These are phyloP conservation scores for Colletes gigas DNA, from an alignment of 1,140 invertebrate genomes.

Conservation along the genomic window DNA sequence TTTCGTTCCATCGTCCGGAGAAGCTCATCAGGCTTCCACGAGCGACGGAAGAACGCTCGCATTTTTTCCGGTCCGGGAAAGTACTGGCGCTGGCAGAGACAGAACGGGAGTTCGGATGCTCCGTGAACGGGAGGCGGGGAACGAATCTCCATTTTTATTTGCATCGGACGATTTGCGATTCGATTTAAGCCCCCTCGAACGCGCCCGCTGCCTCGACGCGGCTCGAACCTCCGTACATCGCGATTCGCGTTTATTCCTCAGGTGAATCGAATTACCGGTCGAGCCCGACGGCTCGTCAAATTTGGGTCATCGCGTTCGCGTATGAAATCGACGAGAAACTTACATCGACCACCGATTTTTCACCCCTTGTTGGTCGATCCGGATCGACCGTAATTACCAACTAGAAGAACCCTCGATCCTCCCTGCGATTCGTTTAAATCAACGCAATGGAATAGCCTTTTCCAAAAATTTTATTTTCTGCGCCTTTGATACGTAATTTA, in stretches of 20 bases:
- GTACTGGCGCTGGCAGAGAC: neutral
- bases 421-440: constrained; percentile 4
- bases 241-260: constrained; percentile 67
- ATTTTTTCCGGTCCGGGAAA: constrained; percentile 43
- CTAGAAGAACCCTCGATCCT: constrained; percentile 17
- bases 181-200: constrained; percentile 65
- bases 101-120: neutral
- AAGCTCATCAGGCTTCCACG: constrained; percentile 14
- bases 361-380: neutral
- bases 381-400: constrained; percentile 9
- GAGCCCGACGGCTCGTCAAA: constrained; percentile 32
- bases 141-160: constrained; percentile 71
- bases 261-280: constrained; percentile 62
- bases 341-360: constrained; percentile 23
- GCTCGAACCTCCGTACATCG: constrained; percentile 44
- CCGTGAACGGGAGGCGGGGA: constrained; percentile 1
- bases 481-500: too few species aligned
- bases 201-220: constrained; percentile 27
- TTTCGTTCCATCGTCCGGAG: constrained; percentile 2
- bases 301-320: constrained; percentile 47
- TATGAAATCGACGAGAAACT: constrained; percentile 1
- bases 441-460: too few species aligned
- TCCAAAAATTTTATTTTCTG: too few species aligned
- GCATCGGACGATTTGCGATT: constrained; percentile 69
- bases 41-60: constrained; percentile 30